Evolutionary conservation across 2,113 vertebrate species (phyloP).

Genomic region (Cheirogaleus medius): DNA sequence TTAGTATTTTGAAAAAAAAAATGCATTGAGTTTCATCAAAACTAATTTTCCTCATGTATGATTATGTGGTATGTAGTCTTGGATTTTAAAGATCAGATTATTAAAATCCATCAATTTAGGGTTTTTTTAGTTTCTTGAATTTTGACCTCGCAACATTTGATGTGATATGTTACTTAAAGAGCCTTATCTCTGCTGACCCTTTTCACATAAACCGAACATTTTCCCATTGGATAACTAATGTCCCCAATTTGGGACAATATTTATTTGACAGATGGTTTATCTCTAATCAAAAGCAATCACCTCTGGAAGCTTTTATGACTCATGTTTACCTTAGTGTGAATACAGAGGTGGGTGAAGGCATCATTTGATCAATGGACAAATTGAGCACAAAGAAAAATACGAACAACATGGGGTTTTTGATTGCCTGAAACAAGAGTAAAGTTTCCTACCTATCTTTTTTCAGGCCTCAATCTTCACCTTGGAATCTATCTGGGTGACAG

Average conservation of each 20-base stretch:
- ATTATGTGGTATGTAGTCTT: neutral
- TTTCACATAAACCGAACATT: neutral
- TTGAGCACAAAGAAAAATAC: neutral
- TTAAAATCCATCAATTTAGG: neutral
- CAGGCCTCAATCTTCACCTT: neutral
- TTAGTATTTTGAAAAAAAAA: neutral
- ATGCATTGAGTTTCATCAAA: neutral
- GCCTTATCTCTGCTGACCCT: neutral
- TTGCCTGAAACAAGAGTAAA: neutral
- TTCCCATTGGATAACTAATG: neutral
- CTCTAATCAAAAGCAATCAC: constrained; percentile 24
- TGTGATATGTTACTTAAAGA: neutral
- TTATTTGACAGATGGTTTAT: constrained; percentile 44
- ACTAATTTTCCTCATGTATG: neutral
- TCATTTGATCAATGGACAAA: neutral
- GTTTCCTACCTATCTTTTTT: neutral
- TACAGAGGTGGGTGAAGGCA: neutral
- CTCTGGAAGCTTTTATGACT: neutral
- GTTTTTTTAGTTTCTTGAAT: neutral
- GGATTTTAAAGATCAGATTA: neutral
- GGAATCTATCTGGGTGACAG: neutral
- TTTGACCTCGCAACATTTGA: neutral
- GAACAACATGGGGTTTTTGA: neutral
- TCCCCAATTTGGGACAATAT: constrained; percentile 22
- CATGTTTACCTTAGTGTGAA: neutral